Evolutionary conservation across 2,797 vertebrate species (phyloP).

Genomic region (Scolopax bukidnonensis): DNA sequence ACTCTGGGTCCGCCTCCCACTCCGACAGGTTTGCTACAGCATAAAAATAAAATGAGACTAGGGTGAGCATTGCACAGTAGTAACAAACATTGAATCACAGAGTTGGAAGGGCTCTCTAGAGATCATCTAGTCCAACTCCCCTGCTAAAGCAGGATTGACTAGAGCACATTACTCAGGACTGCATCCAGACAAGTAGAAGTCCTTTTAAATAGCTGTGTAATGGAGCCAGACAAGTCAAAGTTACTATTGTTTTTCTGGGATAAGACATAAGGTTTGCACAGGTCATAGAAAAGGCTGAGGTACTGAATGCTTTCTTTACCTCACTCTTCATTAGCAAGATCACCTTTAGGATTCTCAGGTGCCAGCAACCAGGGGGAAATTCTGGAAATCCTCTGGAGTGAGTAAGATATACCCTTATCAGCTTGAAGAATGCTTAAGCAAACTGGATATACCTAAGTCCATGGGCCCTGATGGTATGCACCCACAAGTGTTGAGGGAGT

Average conservation of each 20-base stretch:
- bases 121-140: too few relatives aligned
- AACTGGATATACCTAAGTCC: background rate
- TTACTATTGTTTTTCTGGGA: background rate
- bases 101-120: too few relatives aligned
- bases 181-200: background rate
- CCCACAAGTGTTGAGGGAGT: rapidly evolving
- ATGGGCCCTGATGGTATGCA: background rate
- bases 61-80: background rate
- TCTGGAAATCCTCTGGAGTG: background rate
- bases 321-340: background rate
- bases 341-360: background rate
- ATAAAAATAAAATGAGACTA: background rate
- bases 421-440: background rate
- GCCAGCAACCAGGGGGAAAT: background rate
- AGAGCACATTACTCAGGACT: too few relatives aligned
- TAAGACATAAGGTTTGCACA: background rate
- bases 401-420: background rate
- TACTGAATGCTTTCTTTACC: background rate
- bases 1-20: too few relatives aligned
- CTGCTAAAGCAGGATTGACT: too few relatives aligned
- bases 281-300: background rate
- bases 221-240: background rate
- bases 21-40: background rate
- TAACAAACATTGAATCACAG: background rate
- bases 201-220: background rate